phyloP scores from a whole-genome alignment of 2,113 vertebrate genomes.

The Ammospiza caudacuta region DNA sequence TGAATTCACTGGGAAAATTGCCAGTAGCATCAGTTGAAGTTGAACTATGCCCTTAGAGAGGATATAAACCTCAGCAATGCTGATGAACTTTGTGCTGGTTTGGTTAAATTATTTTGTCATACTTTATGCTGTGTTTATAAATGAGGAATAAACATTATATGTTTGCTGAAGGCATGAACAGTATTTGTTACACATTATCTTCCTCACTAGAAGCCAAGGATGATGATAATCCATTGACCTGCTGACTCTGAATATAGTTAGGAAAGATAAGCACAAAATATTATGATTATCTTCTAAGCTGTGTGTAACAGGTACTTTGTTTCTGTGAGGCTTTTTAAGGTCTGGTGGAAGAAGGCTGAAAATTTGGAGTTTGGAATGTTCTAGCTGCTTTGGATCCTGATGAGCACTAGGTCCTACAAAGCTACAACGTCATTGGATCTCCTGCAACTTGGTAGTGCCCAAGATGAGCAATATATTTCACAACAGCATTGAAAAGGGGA shows the following conservation, averaged over 20 bases:
- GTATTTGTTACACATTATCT: conserved; percentile 13
- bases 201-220: background rate
- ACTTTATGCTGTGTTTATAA: conserved; percentile 10
- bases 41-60: conserved; percentile 4
- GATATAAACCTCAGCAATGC: conserved; percentile 2
- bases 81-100: conserved; percentile 39
- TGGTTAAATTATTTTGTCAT: conserved; percentile 36
- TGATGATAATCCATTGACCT: conserved; percentile 8
- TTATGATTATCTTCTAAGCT: background rate
- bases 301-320: background rate
- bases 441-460: background rate
- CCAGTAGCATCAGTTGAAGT: background rate
- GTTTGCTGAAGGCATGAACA: background rate
- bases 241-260: background rate
- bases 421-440: background rate
- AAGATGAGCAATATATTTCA: background rate
- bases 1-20: conserved; percentile 27
- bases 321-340: background rate
- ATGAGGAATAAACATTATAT: background rate
- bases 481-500: background rate
- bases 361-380: background rate
- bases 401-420: background rate
- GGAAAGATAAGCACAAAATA: background rate
- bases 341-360: background rate
- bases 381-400: background rate